Conservation (phyloP, 2,797 vertebrate species). For the Paramormyrops hopkinsi region DNA sequence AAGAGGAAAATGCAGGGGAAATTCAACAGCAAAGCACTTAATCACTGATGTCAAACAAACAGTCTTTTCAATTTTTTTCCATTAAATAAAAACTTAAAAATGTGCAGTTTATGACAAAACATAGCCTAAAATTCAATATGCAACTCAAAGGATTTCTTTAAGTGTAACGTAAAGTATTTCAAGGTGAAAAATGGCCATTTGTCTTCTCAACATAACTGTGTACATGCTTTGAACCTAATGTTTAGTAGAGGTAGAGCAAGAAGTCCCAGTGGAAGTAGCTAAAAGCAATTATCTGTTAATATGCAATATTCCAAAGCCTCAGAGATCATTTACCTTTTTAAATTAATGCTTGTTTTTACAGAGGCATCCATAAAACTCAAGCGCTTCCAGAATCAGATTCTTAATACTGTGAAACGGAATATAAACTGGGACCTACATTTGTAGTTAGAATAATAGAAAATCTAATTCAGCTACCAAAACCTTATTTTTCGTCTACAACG, state of each 20-base stretch:
- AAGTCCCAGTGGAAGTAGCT: background rate
- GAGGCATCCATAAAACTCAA: background rate
- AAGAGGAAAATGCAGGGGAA: background rate
- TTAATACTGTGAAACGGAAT: background rate
- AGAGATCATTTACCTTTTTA: background rate
- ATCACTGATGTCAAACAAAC: constrained; percentile 7
- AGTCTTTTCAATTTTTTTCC: background rate
- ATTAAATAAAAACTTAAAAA: constrained; percentile 5
- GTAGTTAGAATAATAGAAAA: constrained; percentile 4
- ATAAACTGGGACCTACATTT: background rate
- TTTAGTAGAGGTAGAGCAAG: constrained; percentile 1
- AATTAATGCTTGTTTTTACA: constrained; percentile 1
- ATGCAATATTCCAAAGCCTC: background rate
- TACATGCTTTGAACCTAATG: background rate
- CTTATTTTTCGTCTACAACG: background rate
- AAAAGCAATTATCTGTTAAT: background rate
- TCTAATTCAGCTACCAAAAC: constrained; percentile 6
- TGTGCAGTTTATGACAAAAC: background rate
- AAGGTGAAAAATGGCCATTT: background rate
- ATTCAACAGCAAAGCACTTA: constrained; percentile 5
- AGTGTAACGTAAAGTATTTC: constrained; percentile 1
- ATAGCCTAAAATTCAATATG: background rate
- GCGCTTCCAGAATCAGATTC: background rate
- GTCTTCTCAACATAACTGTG: background rate
- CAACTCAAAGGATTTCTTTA: background rate